A percentile compares a stretch with the other conserved stretches of the same genome.
These are phyloP conservation scores for Sinotaia quadrata DNA, from an alignment of 2,888 invertebrate genomes.

Conservation along the genomic window DNA sequence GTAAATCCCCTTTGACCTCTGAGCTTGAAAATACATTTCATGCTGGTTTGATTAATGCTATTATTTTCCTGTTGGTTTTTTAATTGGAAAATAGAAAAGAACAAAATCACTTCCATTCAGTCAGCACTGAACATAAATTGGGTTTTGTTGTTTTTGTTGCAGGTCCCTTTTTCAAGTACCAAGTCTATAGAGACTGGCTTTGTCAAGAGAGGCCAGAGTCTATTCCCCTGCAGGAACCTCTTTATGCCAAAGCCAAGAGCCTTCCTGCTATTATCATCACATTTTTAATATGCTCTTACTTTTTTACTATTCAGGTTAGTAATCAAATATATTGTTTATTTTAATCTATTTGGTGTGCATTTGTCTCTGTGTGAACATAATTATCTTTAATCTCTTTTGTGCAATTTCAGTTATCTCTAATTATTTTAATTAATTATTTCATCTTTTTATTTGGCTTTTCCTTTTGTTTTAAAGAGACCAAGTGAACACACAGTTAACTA, in stretches of 20 bases:
- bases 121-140: no score
- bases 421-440: background rate
- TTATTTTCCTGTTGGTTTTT: no score
- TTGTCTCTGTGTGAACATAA: background rate
- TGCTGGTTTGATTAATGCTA: no score
- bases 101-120: no score
- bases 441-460: background rate
- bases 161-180: conserved; percentile 95
- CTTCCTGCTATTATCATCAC: conserved; percentile 58
- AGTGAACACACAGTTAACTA: no score
- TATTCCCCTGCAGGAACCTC: conserved; percentile 46
- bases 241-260: conserved; percentile 51
- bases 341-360: background rate
- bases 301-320: conserved; percentile 62
- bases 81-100: no score
- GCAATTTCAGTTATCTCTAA: background rate
- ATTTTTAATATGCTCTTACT: conserved; percentile 61
- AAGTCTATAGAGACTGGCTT: conserved; percentile 76
- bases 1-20: no score
- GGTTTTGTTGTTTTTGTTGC: conserved; percentile 40
- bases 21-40: no score
- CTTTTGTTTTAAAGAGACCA: no score
- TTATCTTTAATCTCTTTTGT: background rate
- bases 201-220: conserved; percentile 42
- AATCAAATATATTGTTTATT: background rate